Base-by-base conservation (phyloP, 2,797 vertebrate species). In the Chiroxiphia lanceolata region DNA sequence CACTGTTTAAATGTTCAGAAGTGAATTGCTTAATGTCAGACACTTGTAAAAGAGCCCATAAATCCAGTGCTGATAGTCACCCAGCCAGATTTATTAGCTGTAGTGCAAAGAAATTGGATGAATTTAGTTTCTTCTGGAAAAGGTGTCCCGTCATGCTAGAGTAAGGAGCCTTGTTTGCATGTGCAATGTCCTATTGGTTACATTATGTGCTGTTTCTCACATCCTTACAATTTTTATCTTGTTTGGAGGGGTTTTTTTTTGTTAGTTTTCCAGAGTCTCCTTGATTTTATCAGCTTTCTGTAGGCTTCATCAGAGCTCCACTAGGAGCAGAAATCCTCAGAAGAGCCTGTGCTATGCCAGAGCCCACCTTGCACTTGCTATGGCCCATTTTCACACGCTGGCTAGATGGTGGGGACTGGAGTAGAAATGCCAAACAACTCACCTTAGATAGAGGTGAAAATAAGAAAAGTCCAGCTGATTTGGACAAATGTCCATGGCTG, bases 41-140 rank as follows among this genome's bases (percentile, higher is more conserved):
- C 80, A 89, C 86, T 93, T 95, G 94, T 94, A 95, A 95, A 96
- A 84, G 81, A 86, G 78, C 80, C 88, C 84, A 83, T 94, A 94
- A 94, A 93, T 71, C 67, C 9, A 1, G 42, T 34, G 61, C 77
- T 80, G 84, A 80, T 61, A 87, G 69, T 72, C 33, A 83, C 31
- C 84, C 63, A 44, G 69, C 54, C 33, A 82, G 87, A 91, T 96
- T 93, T 95, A 80, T 93, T 75, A 89, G 80, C 47, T 7, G 2
- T 80, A 65, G 31, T 56, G 31, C 44, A 25, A 42, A 89, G 84
- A 95, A 89, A 89, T 40, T 31, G 53, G 34, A 87, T 85, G 87
- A 94, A 89, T 70, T 61, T 83, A 1, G 0, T 29, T 54, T 79
- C 12, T 63, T 72, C 59, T 75, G 57, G 26, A 44, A 83, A 86